Evolutionary conservation across 1,140 invertebrate species (phyloP).

Genomic region (Dendroctonus valens): DNA sequence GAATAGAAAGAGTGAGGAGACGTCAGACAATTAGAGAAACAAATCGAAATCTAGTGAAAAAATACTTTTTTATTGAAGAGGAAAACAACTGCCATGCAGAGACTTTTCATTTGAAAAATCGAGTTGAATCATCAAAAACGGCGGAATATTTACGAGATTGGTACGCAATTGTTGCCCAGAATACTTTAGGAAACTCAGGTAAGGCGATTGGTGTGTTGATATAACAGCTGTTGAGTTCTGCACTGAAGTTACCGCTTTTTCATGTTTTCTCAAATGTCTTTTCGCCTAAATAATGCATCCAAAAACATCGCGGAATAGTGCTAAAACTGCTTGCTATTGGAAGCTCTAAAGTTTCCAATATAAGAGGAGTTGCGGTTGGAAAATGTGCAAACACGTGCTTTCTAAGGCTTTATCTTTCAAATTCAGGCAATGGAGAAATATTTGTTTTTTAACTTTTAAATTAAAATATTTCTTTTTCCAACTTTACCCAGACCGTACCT

Average conservation of each 20-base stretch:
- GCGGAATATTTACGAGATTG: slow-evolving; percentile 32
- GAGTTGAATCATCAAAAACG: slow-evolving; percentile 14
- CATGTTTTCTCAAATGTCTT: no score
- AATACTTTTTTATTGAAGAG: neutral
- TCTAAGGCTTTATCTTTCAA: no score
- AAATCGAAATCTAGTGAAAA: neutral
- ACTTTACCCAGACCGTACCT: no score
- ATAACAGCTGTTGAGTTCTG: no score
- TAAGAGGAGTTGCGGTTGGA: no score
- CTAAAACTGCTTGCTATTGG: neutral
- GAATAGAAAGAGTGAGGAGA: neutral
- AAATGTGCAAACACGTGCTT: no score
- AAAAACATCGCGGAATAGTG: neutral
- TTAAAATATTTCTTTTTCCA: no score
- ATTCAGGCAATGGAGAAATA: no score
- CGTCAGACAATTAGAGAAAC: neutral
- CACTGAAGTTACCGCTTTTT: no score
- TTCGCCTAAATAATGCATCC: no score
- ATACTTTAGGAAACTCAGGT: slow-evolving; percentile 28
- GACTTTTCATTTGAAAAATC: neutral
- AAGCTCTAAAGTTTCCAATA: no score
- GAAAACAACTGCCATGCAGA: neutral
- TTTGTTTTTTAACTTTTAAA: no score
- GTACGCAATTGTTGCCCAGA: slow-evolving; percentile 20
- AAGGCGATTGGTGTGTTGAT: neutral